Evolutionary conservation across 2,113 vertebrate species (phyloP).

Genomic region (Spea multiplicata): DNA sequence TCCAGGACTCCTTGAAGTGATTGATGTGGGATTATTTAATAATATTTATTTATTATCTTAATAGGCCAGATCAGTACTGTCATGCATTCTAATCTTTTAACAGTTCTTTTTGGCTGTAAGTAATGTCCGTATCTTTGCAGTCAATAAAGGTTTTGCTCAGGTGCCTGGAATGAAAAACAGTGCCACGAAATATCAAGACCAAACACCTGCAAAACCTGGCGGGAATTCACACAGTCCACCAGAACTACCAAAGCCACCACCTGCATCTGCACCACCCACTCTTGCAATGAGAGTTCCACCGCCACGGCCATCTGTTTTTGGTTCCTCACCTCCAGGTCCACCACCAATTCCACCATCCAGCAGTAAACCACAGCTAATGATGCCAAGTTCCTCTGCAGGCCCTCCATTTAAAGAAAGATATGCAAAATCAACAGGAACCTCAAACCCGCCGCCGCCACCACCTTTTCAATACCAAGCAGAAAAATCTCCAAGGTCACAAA

Average conservation of each 20-base stretch:
- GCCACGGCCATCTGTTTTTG: slow-evolving; percentile 59
- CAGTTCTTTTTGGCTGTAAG: too few species aligned
- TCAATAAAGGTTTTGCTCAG: slow-evolving; percentile 49
- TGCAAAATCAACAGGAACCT: slow-evolving; percentile 56
- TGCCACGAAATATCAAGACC: slow-evolving; percentile 50
- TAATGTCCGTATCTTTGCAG: background rate
- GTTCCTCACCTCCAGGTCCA: slow-evolving; percentile 57
- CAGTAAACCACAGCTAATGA: slow-evolving; percentile 52
- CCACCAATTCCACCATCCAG: slow-evolving; percentile 55
- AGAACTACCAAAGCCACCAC: slow-evolving; percentile 53
- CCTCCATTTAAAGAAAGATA: slow-evolving; percentile 57
- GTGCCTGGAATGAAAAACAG: slow-evolving; percentile 58
- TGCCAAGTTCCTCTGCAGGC: slow-evolving; percentile 53
- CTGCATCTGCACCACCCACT: slow-evolving; percentile 52
- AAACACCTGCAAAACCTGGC: slow-evolving; percentile 48
- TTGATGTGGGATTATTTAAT: too few species aligned
- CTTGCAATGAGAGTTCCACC: slow-evolving; percentile 41
- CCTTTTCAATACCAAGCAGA: slow-evolving; percentile 54
- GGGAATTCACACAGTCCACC: slow-evolving; percentile 44
- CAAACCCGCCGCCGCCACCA: slow-evolving; percentile 44
- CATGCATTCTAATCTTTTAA: too few species aligned
- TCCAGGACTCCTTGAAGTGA: too few species aligned
- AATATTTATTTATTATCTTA: too few species aligned
- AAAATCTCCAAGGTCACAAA: slow-evolving; percentile 67
- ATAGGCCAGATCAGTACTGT: too few species aligned